These are phyloP conservation scores for Zaprionus taronus DNA, from an alignment of 1,140 invertebrate genomes.

Conservation along the genomic window DNA sequence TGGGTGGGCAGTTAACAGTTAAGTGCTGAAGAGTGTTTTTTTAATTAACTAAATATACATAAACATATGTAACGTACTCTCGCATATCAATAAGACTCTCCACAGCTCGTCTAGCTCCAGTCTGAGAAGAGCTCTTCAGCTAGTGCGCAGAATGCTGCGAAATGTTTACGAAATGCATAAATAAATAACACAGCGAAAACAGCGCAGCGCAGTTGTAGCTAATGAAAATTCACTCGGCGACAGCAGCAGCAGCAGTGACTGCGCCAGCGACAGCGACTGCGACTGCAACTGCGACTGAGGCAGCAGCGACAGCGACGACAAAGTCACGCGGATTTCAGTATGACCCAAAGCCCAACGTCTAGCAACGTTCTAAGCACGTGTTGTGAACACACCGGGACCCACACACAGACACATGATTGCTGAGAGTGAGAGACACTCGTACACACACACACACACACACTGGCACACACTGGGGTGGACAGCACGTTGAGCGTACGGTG, in stretches of 20 bases:
- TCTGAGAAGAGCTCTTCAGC: slow-evolving; percentile 4
- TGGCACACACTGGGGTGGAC: slow-evolving; percentile 3
- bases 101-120: too few species aligned
- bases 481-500: slow-evolving; percentile 65
- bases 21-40: slow-evolving; percentile 8
- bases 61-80: not conserved
- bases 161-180: slow-evolving; percentile 36
- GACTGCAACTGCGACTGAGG: slow-evolving; percentile 22
- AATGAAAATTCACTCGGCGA: slow-evolving; percentile 2
- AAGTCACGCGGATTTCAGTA: slow-evolving; percentile 84
- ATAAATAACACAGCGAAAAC: slow-evolving; percentile 14
- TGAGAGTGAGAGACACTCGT: slow-evolving; percentile 35
- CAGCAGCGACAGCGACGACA: slow-evolving; percentile 39
- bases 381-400: slow-evolving; percentile 65
- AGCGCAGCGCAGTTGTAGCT: slow-evolving; percentile 16
- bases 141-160: slow-evolving; percentile 19
- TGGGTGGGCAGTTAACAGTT: not conserved
- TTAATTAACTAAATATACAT: slow-evolving; percentile 11
- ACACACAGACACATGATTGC: slow-evolving; percentile 44
- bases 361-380: slow-evolving; percentile 84
- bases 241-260: slow-evolving; percentile 8
- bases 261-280: slow-evolving; percentile 12
- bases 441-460: slow-evolving; percentile 17
- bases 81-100: slow-evolving; percentile 5
- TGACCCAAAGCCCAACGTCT: slow-evolving; percentile 84